phyloP scores from a whole-genome alignment of 2,888 invertebrate genomes.

The Pardosa pseudoannulata region DNA sequence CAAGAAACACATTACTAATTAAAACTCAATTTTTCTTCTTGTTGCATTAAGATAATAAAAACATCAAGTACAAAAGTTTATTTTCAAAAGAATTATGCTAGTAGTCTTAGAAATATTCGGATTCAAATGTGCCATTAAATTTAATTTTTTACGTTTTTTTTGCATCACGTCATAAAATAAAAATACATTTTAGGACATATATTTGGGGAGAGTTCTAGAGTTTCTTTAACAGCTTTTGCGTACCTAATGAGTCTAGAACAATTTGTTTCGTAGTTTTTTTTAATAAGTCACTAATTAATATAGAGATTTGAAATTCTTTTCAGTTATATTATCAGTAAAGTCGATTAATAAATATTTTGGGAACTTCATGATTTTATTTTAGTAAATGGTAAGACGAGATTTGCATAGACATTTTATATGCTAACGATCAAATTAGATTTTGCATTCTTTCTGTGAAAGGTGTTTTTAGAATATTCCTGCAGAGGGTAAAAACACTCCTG shows the following conservation, averaged over 20 bases:
- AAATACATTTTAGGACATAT: too few species aligned
- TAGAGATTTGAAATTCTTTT: background rate
- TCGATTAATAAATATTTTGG: background rate
- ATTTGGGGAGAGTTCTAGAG: too few species aligned
- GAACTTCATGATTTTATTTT: background rate
- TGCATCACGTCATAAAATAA: too few species aligned
- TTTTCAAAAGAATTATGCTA: too few species aligned
- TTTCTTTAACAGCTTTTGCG: too few species aligned
- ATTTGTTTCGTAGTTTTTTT: background rate
- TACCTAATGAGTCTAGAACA: background rate
- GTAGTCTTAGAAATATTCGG: too few species aligned
- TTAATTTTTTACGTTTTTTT: too few species aligned
- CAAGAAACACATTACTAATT: too few species aligned
- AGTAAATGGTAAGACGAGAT: slow-evolving; percentile 18
- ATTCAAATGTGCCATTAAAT: too few species aligned
- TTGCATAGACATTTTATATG: slow-evolving; percentile 23
- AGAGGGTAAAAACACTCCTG: background rate
- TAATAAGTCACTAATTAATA: background rate
- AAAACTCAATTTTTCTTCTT: too few species aligned
- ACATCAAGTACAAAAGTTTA: too few species aligned
- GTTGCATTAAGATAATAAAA: too few species aligned
- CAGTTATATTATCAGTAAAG: background rate
- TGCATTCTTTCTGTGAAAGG: slow-evolving; percentile 22
- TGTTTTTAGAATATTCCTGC: slow-evolving; percentile 7
- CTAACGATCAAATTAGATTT: slow-evolving; percentile 47